Percentiles rank a stretch among this genome's conserved stretches.
Evolutionary conservation across 1,140 invertebrate species (phyloP).

Genomic region (Mesaphorura yosii): DNA sequence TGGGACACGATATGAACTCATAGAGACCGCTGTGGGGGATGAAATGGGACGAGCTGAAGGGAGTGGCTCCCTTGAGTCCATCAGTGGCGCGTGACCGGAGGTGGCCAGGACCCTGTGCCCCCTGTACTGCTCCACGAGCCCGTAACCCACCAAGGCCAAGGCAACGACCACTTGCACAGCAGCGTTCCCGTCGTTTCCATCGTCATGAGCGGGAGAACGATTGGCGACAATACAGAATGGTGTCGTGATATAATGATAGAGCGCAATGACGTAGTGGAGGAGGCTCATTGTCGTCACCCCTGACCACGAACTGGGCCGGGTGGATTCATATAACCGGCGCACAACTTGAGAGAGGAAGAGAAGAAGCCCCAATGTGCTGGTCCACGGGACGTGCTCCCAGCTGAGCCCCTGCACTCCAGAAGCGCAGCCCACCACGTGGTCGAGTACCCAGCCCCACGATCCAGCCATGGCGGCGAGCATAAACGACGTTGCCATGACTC

Average conservation of each 20-base stretch:
- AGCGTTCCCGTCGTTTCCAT: background rate
- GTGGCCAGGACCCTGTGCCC: no score
- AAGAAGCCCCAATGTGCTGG: conserved; percentile 44
- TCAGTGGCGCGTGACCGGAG: no score
- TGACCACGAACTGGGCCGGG: conserved; percentile 64
- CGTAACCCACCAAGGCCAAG: conserved; percentile 56
- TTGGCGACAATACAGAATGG: conserved; percentile 20
- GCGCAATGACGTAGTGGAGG: conserved; percentile 59
- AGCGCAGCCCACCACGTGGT: no score
- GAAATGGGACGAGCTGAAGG: no score
- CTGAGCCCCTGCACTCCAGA: no score
- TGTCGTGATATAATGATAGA: conserved; percentile 46
- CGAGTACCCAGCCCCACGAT: no score
- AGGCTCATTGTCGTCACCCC: conserved; percentile 66
- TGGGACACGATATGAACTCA: conserved; percentile 63
- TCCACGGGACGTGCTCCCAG: no score
- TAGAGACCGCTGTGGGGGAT: conserved; percentile 67
- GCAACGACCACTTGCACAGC: background rate
- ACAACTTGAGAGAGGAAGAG: conserved; percentile 55
- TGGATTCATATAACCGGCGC: conserved; percentile 64
- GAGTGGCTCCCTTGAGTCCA: no score
- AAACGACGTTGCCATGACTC: no score
- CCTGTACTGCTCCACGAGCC: conserved; percentile 55
- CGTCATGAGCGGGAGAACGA: conserved; percentile 11
- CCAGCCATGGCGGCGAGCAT: no score